These are phyloP conservation scores for Girardia tigrina DNA, from an alignment of 2,888 invertebrate species.

Conservation along the genomic window DNA sequence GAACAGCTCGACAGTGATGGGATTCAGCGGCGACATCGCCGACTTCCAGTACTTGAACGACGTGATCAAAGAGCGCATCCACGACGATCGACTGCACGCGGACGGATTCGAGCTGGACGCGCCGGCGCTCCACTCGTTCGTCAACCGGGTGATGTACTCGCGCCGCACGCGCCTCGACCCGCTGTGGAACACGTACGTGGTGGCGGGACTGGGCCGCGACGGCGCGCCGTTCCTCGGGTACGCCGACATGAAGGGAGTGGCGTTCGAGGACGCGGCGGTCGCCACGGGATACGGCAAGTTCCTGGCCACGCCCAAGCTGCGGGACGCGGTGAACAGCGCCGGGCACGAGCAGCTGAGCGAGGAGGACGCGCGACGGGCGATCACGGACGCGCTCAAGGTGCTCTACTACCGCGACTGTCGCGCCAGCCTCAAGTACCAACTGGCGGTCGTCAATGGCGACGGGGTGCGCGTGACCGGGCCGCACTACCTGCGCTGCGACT, in stretches of 20 bases:
- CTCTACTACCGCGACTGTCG: conserved; percentile 74
- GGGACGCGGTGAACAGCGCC: conserved; percentile 62
- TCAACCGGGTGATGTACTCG: conserved; percentile 82
- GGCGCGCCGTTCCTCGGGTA: conserved; percentile 41
- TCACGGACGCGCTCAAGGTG: conserved; percentile 71
- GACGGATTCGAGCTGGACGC: conserved; percentile 61
- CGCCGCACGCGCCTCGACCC: conserved; percentile 72
- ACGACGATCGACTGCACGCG: conserved; percentile 53
- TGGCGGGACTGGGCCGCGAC: conserved; percentile 73
- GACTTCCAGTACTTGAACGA: conserved; percentile 67
- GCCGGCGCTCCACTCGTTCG: conserved; percentile 75
- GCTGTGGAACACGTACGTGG: conserved; percentile 81
- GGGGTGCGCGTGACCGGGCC: conserved; percentile 63
- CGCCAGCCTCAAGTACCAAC: conserved; percentile 49
- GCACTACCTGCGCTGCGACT: conserved; percentile 62
- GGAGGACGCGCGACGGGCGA: conserved; percentile 57
- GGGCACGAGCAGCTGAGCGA: conserved; percentile 47
- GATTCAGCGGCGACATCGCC: conserved; percentile 84
- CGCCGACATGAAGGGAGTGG: conserved; percentile 50
- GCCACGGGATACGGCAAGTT: conserved; percentile 77
- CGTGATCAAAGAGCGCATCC: conserved; percentile 25
- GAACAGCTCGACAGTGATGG: conserved; percentile 72
- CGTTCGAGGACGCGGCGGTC: conserved; percentile 81
- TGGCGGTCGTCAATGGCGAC: conserved; percentile 56
- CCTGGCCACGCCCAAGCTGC: conserved; percentile 70